Conservation (phyloP, 2,888 invertebrate species). For the Cantharis lateralis region DNA sequence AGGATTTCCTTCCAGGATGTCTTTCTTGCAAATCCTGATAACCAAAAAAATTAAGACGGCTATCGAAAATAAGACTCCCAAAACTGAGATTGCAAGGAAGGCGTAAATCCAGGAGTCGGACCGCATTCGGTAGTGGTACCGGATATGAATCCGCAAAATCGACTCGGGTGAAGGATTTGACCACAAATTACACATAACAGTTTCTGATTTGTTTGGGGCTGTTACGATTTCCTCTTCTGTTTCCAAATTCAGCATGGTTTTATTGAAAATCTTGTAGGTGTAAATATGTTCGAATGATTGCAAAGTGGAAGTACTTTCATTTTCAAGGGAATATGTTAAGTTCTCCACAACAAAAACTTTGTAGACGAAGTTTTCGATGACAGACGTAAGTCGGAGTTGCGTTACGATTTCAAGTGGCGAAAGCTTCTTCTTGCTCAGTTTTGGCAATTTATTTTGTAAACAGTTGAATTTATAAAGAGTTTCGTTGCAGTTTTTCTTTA, state of each 20-base stretch:
- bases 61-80: slow-evolving; percentile 67
- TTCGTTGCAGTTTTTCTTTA: slow-evolving; percentile 46
- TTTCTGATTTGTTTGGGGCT: slow-evolving; percentile 18
- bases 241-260: slow-evolving; percentile 41
- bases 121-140: slow-evolving; percentile 39
- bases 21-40: slow-evolving; percentile 65
- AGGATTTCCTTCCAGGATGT: slow-evolving; percentile 72
- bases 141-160: slow-evolving; percentile 18
- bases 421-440: slow-evolving; percentile 13
- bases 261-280: slow-evolving; percentile 47
- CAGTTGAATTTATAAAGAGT: slow-evolving; percentile 46
- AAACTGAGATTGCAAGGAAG: slow-evolving; percentile 67
- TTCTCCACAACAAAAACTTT: slow-evolving; percentile 41
- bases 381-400: slow-evolving; percentile 46
- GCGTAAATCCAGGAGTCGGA: slow-evolving; percentile 64
- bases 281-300: slow-evolving; percentile 44
- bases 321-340: not conserved
- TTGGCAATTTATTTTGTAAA: slow-evolving; percentile 35
- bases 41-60: slow-evolving; percentile 69
- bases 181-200: slow-evolving; percentile 37
- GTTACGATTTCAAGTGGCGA: slow-evolving; percentile 22
- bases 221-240: not conserved
- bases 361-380: slow-evolving; percentile 47
- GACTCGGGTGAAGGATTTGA: slow-evolving; percentile 24
- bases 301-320: slow-evolving; percentile 32